phyloP scores from a whole-genome alignment of 2,888 invertebrate genomes.

The Nephrotoma flavescens region DNA sequence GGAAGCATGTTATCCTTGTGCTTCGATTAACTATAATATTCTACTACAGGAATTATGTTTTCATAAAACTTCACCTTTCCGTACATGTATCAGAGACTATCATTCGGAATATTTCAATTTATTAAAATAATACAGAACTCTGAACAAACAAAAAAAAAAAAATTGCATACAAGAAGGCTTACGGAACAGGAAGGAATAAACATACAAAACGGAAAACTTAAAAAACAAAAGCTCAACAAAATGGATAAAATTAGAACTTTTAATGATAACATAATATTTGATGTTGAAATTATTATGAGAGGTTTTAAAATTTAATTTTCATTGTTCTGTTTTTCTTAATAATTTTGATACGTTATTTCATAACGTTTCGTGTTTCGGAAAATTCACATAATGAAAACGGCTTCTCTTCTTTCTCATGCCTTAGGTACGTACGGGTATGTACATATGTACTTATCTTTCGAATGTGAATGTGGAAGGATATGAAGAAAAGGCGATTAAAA shows the following conservation, averaged over 20 bases:
- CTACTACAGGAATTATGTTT: too few relatives aligned
- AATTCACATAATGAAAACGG: neutral
- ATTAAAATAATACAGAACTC: neutral
- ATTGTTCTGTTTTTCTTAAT: neutral
- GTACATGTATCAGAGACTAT: too few relatives aligned
- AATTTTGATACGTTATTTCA: neutral
- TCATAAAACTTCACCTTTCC: too few relatives aligned
- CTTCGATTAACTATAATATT: too few relatives aligned
- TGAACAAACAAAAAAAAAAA: neutral
- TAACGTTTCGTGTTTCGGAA: neutral
- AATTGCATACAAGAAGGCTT: neutral
- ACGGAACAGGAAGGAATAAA: neutral
- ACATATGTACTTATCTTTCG: too few relatives aligned
- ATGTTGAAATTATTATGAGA: neutral
- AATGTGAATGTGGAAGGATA: too few relatives aligned
- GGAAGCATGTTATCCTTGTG: too few relatives aligned
- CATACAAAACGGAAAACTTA: neutral
- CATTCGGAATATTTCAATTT: neutral
- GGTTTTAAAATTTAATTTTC: neutral
- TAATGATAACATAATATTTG: neutral
- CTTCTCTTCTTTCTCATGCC: too few relatives aligned
- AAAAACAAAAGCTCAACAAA: neutral
- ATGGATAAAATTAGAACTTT: neutral
- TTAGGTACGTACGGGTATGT: too few relatives aligned
- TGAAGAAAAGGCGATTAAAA: too few relatives aligned